Evolutionary conservation across 2,113 vertebrate genomes (phyloP).

Genomic region (Oncorhynchus nerka): DNA sequence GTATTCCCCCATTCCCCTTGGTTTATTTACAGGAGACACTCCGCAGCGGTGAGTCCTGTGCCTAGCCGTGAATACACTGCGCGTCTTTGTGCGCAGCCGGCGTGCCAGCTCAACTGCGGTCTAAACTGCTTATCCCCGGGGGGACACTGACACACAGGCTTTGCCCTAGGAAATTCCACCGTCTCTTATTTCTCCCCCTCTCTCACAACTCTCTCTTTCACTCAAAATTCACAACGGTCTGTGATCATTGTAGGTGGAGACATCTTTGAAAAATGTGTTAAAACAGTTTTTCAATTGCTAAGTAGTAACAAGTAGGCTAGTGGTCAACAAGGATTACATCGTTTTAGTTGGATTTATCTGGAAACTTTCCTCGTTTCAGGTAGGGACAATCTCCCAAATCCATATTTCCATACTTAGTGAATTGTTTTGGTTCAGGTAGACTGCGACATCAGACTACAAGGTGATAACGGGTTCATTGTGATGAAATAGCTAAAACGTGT

Average conservation of each 20-base stretch:
- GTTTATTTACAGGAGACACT: conserved; percentile 39
- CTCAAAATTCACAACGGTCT: background rate
- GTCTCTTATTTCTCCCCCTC: conserved; percentile 54
- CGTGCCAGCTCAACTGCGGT: conserved; percentile 46
- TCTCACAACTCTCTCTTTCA: conserved; percentile 8
- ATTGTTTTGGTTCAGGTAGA: background rate
- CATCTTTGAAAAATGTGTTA: background rate
- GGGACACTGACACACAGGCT: conserved; percentile 42
- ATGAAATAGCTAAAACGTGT: too few relatives aligned
- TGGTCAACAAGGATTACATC: background rate
- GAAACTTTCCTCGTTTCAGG: background rate
- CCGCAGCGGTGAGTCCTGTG: conserved; percentile 15
- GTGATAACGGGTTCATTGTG: too few relatives aligned
- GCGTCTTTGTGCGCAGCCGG: conserved; percentile 68
- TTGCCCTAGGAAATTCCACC: conserved; percentile 57
- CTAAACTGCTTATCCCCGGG: conserved; percentile 37
- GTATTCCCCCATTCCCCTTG: conserved; percentile 7
- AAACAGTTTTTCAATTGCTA: background rate
- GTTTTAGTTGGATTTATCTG: background rate
- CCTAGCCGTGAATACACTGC: conserved; percentile 59
- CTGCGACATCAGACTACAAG: too few relatives aligned
- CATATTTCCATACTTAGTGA: background rate
- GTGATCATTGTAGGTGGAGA: background rate
- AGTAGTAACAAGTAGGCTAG: too few relatives aligned
- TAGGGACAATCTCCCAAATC: background rate